Base-by-base conservation (phyloP, 2,797 vertebrate species). In the Chloroceryle amazona region DNA sequence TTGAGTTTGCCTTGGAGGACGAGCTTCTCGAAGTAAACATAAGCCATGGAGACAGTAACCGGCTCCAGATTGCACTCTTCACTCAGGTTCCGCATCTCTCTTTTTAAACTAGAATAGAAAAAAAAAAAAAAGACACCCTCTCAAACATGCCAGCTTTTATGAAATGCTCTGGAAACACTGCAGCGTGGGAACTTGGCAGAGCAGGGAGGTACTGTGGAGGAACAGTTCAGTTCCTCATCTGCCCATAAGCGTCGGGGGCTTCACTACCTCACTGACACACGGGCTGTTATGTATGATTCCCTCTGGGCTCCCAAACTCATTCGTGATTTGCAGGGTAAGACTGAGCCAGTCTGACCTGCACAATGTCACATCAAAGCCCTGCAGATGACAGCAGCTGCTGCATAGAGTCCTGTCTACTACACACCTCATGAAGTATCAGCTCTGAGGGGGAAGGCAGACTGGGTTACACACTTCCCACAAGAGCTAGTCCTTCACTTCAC, bases 1-100 rank as follows among this genome's bases (percentile, higher is more conserved):
- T 99, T 99, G 95, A 99, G 98, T 46, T 99, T 99, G 92, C 99
- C 99, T 98, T 99, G 99, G 71, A 99, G 98, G 93, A 99, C 99
- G 31, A 99, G 98, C 98, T 99, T 99, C 98, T 99, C 99, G 52
- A 99, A 99, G 98, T 99, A 99, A 92, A 99, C 99, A 29, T 99
- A 99, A 46, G 99, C 99, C 99, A 99, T 99, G 86, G 98, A 99
- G 92, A 99, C 98, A 25, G 99, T 99, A 80, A 99, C 99, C 0
- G 99, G 99, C 98, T 99, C 99, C 62, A 99, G 98, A 29, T 89
- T 97, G 84, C 99, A 99, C 96, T 99, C 99, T 87, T 99, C 99
- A 1, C 99, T 99, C 95, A 99, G 98, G 6, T 98, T 98, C 51
- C 99, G 98, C 99, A 99, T 99, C 94, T 99, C 99, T 89, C 99